Conservation (phyloP, 2,113 vertebrate genomes). For the Cottus gobio region DNA sequence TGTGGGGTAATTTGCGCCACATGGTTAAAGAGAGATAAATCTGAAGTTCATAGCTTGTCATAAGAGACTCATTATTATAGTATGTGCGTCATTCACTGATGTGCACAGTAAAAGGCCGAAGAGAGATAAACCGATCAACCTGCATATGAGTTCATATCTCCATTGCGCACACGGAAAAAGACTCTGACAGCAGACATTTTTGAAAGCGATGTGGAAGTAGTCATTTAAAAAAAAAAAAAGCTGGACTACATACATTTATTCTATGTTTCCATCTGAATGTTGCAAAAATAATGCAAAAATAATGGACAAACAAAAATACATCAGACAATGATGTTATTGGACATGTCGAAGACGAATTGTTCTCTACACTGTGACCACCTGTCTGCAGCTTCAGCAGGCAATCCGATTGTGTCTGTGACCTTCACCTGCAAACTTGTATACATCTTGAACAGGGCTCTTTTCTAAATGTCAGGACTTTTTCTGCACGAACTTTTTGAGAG, state of each 20-base stretch:
- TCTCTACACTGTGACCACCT: not conserved
- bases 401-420: slow-evolving; percentile 16
- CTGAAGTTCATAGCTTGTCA: not conserved
- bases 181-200: not conserved
- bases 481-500: not conserved
- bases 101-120: not conserved
- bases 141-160: slow-evolving; percentile 10
- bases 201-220: not conserved
- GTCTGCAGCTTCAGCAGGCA: not conserved
- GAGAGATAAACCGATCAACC: slow-evolving; percentile 16
- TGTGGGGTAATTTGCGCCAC: slow-evolving; percentile 57
- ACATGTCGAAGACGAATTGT: not conserved
- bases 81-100: not conserved
- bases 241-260: not conserved
- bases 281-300: not conserved
- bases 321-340: not conserved
- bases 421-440: not conserved
- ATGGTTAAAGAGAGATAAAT: slow-evolving; percentile 39
- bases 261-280: not conserved
- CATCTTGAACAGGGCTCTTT: not conserved
- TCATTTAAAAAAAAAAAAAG: not conserved
- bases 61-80: not conserved
- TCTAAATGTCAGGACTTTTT: not conserved
- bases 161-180: not conserved
- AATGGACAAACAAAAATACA: not conserved